Evolutionary conservation across 2,888 invertebrate species (phyloP).

Genomic region (Drosophila falleni): DNA sequence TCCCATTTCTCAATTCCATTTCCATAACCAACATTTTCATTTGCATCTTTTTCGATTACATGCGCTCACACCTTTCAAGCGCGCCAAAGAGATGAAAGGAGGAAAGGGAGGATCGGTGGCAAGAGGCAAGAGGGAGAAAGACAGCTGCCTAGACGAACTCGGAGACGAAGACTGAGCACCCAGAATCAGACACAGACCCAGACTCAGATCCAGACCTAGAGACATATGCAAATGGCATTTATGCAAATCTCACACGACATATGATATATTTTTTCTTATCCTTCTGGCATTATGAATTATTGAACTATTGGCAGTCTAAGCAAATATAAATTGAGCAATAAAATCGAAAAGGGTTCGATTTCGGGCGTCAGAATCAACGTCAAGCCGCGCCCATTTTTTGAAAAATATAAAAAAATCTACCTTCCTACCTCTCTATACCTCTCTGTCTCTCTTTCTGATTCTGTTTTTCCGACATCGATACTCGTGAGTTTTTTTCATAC

Average conservation of each 20-base stretch:
- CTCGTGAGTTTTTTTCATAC: conserved; percentile 62
- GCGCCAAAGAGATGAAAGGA: conserved; percentile 33
- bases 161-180: conserved; percentile 9
- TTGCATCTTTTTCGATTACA: conserved; percentile 59
- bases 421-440: not conserved
- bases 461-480: conserved; percentile 58
- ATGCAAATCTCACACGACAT: conserved; percentile 67
- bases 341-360: conserved; percentile 47
- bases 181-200: conserved; percentile 1
- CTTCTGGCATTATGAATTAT: conserved; percentile 63
- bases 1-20: not conserved
- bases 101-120: not conserved
- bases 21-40: conserved; percentile 21
- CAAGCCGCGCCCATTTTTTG: conserved; percentile 16
- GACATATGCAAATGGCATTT: conserved; percentile 65
- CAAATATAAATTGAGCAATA: conserved; percentile 79
- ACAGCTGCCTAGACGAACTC: conserved; percentile 22
- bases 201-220: conserved; percentile 1
- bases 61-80: conserved; percentile 72
- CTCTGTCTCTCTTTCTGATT: too few species aligned
- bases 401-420: not conserved
- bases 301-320: conserved; percentile 79
- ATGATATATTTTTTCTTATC: conserved; percentile 42
- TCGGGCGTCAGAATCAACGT: conserved; percentile 38
- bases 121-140: conserved; percentile 10